phyloP scores from a whole-genome alignment of 2,113 vertebrate species.

The Chroicocephalus ridibundus region DNA sequence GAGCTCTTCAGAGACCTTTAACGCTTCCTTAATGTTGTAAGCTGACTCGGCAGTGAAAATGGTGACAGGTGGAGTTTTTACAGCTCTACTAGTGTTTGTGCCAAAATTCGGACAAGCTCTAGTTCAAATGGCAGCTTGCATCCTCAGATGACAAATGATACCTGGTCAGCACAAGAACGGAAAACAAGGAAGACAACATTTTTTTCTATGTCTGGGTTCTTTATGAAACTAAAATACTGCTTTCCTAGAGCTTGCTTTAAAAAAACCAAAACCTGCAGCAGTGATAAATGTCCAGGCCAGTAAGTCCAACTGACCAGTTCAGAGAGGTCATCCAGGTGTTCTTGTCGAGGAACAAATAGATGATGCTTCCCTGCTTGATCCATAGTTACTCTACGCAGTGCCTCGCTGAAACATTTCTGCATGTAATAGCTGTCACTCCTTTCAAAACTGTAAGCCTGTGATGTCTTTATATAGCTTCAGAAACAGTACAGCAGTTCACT shows the following conservation, averaged over 20 bases:
- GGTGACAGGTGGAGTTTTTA: slow-evolving; percentile 42
- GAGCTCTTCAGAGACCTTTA: slow-evolving; percentile 6
- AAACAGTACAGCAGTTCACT: slow-evolving; percentile 28
- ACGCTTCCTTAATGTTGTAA: background rate
- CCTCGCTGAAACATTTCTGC: slow-evolving; percentile 36
- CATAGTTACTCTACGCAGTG: background rate
- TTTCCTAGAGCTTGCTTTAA: background rate
- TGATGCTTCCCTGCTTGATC: slow-evolving; percentile 24
- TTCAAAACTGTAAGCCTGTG: slow-evolving; percentile 35
- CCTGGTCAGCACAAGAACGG: background rate
- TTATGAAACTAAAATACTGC: background rate
- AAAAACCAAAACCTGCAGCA: background rate
- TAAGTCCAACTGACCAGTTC: slow-evolving; percentile 28
- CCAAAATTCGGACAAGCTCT: slow-evolving; percentile 32
- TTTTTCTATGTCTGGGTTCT: background rate
- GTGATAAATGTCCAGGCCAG: slow-evolving; percentile 24
- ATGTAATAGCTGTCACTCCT: slow-evolving; percentile 62
- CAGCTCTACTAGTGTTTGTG: slow-evolving; percentile 1
- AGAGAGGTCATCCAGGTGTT: slow-evolving; percentile 50
- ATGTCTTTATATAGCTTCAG: slow-evolving; percentile 62
- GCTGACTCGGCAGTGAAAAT: background rate
- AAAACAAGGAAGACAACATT: background rate
- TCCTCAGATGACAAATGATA: slow-evolving; percentile 42
- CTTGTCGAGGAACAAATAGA: slow-evolving; percentile 44
- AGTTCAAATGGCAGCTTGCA: slow-evolving; percentile 37